phyloP scores from a whole-genome alignment of 2,797 vertebrate species.

The Mus caroli region DNA sequence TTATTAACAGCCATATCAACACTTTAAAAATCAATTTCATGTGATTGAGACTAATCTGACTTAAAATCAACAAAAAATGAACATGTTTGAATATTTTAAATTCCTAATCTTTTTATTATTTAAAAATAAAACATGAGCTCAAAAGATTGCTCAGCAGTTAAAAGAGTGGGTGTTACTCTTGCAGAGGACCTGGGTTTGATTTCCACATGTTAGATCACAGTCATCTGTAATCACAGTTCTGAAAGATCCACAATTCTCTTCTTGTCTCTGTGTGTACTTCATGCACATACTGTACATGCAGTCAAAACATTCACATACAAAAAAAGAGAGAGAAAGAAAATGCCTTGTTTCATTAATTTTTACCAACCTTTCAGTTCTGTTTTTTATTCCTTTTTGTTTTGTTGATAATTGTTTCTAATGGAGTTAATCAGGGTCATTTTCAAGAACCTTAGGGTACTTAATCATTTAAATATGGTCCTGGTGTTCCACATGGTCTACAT shows the following conservation, averaged over 20 bases:
- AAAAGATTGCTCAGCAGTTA: neutral
- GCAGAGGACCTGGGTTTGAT: neutral
- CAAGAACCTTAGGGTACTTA: neutral
- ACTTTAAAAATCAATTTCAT: neutral
- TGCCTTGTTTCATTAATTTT: neutral
- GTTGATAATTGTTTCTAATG: slow-evolving; percentile 2
- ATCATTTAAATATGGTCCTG: slow-evolving; percentile 22
- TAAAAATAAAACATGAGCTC: neutral
- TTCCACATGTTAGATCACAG: neutral
- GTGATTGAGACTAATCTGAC: neutral
- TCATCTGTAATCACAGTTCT: neutral
- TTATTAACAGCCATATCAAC: neutral
- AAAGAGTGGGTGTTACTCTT: neutral
- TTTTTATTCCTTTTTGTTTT: neutral
- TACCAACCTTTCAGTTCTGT: neutral
- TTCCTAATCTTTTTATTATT: neutral
- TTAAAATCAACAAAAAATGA: neutral
- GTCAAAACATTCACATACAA: neutral
- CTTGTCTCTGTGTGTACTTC: neutral
- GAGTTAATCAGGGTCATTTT: neutral
- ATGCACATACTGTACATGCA: neutral
- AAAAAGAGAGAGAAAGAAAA: neutral
- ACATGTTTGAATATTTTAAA: neutral
- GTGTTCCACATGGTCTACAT: neutral
- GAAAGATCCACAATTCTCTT: neutral